Evolutionary conservation across 2,888 invertebrate species (phyloP).

Genomic region (Microchrysa polita): DNA sequence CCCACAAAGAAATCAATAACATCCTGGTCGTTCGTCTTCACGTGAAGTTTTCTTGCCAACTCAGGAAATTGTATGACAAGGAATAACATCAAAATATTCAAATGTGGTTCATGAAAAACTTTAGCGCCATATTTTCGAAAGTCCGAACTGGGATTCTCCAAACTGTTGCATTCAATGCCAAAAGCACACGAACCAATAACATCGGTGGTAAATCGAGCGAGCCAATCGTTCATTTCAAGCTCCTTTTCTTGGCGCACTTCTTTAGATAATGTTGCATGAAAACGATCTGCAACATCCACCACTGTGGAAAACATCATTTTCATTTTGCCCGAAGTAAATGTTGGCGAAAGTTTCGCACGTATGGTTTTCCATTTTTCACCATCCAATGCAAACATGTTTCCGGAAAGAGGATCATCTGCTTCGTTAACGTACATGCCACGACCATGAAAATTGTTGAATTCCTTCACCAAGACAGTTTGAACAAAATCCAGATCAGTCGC

Average conservation of each 20-base stretch:
- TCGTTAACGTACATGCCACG: conserved; percentile 59
- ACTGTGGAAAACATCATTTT: conserved; percentile 56
- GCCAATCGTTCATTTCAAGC: conserved; percentile 63
- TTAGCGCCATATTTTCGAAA: conserved; percentile 57
- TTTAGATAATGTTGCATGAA: conserved; percentile 53
- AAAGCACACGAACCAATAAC: conserved; percentile 66
- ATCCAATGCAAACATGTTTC: conserved; percentile 63
- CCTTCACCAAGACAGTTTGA: conserved; percentile 56
- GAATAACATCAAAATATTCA: neutral
- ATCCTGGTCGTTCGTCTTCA: conserved; percentile 54
- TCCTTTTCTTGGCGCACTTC: neutral
- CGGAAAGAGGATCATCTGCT: conserved; percentile 61
- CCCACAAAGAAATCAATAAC: conserved; percentile 57
- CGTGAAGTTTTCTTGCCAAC: neutral
- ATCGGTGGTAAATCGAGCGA: conserved; percentile 65
- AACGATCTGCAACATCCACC: conserved; percentile 53
- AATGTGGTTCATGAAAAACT: conserved; percentile 37
- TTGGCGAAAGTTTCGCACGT: conserved; percentile 55
- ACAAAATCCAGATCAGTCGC: conserved; percentile 60
- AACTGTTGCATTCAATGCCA: conserved; percentile 65
- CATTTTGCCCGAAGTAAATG: conserved; percentile 57
- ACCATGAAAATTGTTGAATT: conserved; percentile 58
- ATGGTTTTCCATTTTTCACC: conserved; percentile 62
- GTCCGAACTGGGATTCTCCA: conserved; percentile 61
- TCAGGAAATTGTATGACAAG: neutral